Evolutionary conservation across 1,140 invertebrate genomes (phyloP), one percentile per base, ranked within the genome.

Genomic region (Caenorhabditis remanei): DNA sequence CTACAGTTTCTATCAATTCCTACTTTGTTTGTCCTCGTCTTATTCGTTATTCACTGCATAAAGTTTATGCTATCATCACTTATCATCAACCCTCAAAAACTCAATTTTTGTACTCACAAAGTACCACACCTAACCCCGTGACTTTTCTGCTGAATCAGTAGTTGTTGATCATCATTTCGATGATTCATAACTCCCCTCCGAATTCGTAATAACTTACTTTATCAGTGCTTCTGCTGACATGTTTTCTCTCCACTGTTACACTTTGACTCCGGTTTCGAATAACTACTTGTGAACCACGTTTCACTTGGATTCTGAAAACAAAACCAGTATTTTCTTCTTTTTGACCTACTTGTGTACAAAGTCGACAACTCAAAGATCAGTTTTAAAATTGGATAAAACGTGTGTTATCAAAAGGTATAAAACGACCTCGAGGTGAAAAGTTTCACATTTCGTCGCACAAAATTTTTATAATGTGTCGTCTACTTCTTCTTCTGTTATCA

Each of bases 211-310:
- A 79, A 79, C 43, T 79, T 24, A 79, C 71, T n/a, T 79, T 79
- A 79, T 79, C 71, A 79, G 71, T 79, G 46, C 71, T 50, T 50
- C 71, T 48, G 46, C 71, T 79, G 71, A 79, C 71, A 46, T 79
- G 46, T 79, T 79, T 79, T n/a, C 71, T 79, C 21, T 79, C 71
- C 1, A 79, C 71, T 9, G 71, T 79, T 0, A 79, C 71, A 79
- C 71, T 79, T 24, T 79, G 71, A 32, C 71, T 79, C 71, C 71
- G 71, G 71, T 79, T 79, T 50, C 71, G 71, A 46, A 79, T 79
- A 21, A 79, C 71, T 2, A 79, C 71, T 24, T 79, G 71, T 21
- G 71, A 79, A 11, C 71, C 71, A 50, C 71, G 71, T 79, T 79
- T 79, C 14, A 79, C 71, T 79, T 79, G 71, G 32, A 79, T 79